Percentiles rank a stretch among this genome's conserved stretches.
These are phyloP conservation scores for Mormyrus proboscirostris DNA, from an alignment of 2,797 vertebrate genomes.

Conservation along the genomic window DNA sequence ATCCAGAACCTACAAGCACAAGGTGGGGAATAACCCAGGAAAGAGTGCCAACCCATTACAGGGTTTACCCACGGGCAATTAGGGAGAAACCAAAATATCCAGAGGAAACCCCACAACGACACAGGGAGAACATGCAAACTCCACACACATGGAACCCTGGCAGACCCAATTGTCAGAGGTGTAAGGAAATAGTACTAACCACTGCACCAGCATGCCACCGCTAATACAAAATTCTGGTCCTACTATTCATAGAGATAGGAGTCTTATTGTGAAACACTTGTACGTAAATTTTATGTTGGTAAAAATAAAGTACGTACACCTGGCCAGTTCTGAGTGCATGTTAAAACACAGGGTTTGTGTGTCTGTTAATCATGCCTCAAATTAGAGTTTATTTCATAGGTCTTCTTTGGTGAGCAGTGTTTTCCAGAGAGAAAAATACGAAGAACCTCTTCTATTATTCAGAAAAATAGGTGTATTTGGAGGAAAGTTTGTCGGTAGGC, in stretches of 20 bases:
- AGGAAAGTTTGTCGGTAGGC: background rate
- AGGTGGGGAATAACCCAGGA: background rate
- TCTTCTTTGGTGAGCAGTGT: background rate
- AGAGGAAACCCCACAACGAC: background rate
- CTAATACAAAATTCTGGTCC: background rate
- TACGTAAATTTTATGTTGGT: background rate
- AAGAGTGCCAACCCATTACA: background rate
- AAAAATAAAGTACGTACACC: background rate
- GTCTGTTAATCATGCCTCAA: background rate
- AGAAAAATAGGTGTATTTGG: background rate
- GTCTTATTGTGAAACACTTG: background rate
- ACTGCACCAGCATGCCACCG: background rate
- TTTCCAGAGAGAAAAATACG: background rate
- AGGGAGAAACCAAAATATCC: background rate
- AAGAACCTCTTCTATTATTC: background rate
- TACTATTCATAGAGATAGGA: background rate
- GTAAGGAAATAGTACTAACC: background rate
- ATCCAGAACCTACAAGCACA: background rate
- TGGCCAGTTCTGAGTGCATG: background rate
- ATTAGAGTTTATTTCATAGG: background rate
- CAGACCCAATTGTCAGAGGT: background rate
- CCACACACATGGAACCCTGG: background rate
- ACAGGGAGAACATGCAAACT: no score
- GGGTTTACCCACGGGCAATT: background rate
- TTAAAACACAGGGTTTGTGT: background rate